Evolutionary conservation across 2,888 invertebrate species (phyloP).

Genomic region (Cataglyphis cursor): DNA sequence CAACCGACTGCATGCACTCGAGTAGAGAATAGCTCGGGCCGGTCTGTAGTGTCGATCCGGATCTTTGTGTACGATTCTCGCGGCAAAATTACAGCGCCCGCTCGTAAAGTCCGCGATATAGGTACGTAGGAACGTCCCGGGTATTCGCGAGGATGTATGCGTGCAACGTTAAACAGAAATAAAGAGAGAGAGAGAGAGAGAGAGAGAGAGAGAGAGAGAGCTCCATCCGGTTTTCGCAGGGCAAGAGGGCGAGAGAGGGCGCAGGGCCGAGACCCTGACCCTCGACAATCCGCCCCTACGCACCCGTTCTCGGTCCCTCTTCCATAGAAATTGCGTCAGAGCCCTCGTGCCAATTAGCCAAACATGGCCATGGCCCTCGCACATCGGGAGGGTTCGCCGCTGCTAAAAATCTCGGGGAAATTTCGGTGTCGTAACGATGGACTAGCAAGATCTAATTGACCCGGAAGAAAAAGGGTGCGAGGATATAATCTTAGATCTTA

Average conservation of each 20-base stretch:
- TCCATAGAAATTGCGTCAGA: constrained; percentile 66
- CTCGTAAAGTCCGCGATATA: constrained; percentile 73
- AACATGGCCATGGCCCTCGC: constrained; percentile 22
- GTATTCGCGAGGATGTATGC: constrained; percentile 16
- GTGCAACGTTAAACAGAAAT: constrained; percentile 28
- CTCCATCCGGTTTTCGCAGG: constrained; percentile 55
- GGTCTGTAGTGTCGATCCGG: constrained; percentile 77
- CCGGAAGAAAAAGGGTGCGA: not conserved
- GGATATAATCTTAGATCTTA: not conserved
- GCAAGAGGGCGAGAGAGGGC: constrained; percentile 52
- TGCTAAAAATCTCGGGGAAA: constrained; percentile 52
- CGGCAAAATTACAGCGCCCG: constrained; percentile 78
- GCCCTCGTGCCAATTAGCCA: constrained; percentile 68
- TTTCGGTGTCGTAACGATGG: constrained; percentile 8
- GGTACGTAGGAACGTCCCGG: constrained; percentile 40
- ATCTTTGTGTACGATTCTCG: constrained; percentile 79
- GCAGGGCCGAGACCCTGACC: constrained; percentile 74
- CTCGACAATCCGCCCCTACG: constrained; percentile 73
- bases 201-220: constrained; percentile 25
- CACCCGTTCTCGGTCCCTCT: constrained; percentile 42
- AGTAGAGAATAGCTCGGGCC: constrained; percentile 15
- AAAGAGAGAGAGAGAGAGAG: constrained; percentile 16
- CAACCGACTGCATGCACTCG: constrained; percentile 9
- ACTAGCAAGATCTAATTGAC: not conserved
- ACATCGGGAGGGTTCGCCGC: constrained; percentile 19